Evolutionary conservation across 2,797 vertebrate genomes (phyloP).

Genomic region (Pelodytes ibericus): DNA sequence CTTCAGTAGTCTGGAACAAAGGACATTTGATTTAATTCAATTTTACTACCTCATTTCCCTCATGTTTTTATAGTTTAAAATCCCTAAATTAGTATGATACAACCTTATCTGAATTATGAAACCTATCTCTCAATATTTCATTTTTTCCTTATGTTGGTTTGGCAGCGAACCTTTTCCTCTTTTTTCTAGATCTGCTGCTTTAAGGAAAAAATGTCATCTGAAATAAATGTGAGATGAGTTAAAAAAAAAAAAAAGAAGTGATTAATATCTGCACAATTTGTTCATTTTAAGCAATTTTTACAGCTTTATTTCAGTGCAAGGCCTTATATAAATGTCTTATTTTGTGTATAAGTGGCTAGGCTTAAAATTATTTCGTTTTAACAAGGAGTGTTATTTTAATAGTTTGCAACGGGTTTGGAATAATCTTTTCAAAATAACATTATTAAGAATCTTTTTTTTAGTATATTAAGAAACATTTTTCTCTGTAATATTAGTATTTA

Average conservation of each 20-base stretch:
- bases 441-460: no score
- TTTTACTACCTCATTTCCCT: not conserved
- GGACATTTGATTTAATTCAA: constrained; percentile 18
- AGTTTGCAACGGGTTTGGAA: no score
- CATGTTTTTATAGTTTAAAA: constrained; percentile 2
- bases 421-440: no score
- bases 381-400: no score
- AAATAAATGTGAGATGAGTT: not conserved
- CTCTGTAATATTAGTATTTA: no score
- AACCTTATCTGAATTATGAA: not conserved
- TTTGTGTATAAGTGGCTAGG: no score
- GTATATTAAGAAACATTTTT: no score
- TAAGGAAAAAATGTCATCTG: not conserved
- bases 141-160: not conserved
- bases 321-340: no score
- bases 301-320: no score
- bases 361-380: no score
- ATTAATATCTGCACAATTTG: not conserved
- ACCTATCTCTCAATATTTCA: not conserved
- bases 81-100: not conserved
- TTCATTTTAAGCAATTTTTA: no score
- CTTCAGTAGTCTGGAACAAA: constrained; percentile 29
- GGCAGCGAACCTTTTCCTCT: not conserved
- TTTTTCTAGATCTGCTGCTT: not conserved
- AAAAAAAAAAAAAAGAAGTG: not conserved